Evolutionary conservation across 2,113 vertebrate genomes (phyloP).

Genomic region (Gymnarchus niloticus): DNA sequence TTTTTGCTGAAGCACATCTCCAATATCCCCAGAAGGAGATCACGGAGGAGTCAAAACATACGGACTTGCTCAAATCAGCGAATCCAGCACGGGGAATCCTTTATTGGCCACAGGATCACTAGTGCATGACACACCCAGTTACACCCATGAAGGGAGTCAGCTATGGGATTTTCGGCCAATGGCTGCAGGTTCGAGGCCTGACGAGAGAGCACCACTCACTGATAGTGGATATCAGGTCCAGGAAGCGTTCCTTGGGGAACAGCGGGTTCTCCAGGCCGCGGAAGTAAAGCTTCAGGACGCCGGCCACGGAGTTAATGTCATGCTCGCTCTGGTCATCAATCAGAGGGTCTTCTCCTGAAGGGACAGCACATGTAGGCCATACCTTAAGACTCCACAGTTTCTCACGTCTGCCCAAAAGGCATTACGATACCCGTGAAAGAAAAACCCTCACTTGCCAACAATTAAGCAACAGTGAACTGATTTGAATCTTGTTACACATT

Average conservation of each 20-base stretch:
- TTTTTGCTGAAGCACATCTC: neutral
- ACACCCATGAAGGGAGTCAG: neutral
- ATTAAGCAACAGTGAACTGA: neutral
- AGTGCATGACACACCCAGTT: neutral
- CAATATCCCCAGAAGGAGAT: neutral
- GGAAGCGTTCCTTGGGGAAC: constrained; percentile 96
- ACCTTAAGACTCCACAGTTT: neutral
- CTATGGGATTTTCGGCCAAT: neutral
- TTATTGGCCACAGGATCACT: neutral
- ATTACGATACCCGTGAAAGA: neutral
- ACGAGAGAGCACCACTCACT: constrained; percentile 73
- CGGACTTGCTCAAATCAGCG: neutral
- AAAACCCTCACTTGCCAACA: neutral
- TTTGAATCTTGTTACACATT: neutral
- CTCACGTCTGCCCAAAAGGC: neutral
- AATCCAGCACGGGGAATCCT: neutral
- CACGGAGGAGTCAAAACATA: neutral
- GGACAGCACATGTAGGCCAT: constrained; percentile 14
- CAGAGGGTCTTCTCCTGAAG: constrained; percentile 88
- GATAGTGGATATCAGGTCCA: constrained; percentile 92
- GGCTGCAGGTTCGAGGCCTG: neutral
- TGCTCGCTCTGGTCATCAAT: constrained; percentile 89
- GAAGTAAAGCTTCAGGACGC: constrained; percentile 96
- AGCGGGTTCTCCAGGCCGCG: constrained; percentile 93
- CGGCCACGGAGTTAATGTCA: constrained; percentile 95